Conservation (phyloP, 2,797 vertebrate species). For the Anableps anableps region DNA sequence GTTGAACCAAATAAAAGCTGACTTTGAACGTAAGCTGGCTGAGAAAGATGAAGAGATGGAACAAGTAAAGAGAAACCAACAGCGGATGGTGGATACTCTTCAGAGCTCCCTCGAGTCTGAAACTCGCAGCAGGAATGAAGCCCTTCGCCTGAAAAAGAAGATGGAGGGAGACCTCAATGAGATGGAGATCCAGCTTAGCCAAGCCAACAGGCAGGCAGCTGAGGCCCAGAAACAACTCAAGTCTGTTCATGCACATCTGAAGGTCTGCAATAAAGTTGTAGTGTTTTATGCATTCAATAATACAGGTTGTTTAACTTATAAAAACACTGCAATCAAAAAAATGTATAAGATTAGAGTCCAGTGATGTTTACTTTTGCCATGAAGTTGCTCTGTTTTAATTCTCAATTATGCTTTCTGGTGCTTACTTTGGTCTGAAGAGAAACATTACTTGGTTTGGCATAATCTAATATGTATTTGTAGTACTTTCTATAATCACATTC, state of each 20-base stretch:
- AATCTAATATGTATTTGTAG: not conserved
- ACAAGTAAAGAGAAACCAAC: conserved; percentile 87
- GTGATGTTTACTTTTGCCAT: not conserved
- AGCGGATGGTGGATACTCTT: conserved; percentile 79
- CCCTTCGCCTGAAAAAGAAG: conserved; percentile 82
- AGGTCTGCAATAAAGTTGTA: conserved; percentile 66
- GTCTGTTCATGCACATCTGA: conserved; percentile 80
- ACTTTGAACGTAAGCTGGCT: conserved; percentile 85
- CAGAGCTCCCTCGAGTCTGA: conserved; percentile 84
- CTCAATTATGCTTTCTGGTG: not conserved
- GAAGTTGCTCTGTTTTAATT: not conserved
- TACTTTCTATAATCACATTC: not conserved
- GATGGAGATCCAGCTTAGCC: conserved; percentile 91
- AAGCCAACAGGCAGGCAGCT: conserved; percentile 83
- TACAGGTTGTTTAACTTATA: not conserved
- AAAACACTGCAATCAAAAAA: not conserved
- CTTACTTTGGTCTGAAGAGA: not conserved
- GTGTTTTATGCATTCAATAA: not conserved
- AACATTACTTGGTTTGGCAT: not conserved
- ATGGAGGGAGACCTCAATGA: conserved; percentile 73
- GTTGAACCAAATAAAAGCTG: conserved; percentile 87
- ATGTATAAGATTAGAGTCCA: not conserved
- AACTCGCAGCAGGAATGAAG: conserved; percentile 84
- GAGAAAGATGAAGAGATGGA: conserved; percentile 93
- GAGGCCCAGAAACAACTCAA: conserved; percentile 90